Percentiles rank a stretch among this genome's conserved stretches.
These are phyloP conservation scores for Shinisaurus crocodilurus DNA, from an alignment of 2,113 vertebrate genomes.

Conservation along the genomic window DNA sequence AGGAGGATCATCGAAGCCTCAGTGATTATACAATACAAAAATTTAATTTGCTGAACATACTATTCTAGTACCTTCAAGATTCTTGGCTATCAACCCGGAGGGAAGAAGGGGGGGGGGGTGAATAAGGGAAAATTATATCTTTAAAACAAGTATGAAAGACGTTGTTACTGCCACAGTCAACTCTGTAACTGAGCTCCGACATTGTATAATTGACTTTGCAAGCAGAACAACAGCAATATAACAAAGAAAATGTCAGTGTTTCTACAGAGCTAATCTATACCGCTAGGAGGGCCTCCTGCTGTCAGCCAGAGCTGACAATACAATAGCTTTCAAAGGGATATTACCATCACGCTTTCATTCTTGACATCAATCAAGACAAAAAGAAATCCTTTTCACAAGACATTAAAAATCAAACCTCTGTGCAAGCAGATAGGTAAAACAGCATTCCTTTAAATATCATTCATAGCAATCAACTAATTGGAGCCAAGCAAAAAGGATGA, in stretches of 20 bases:
- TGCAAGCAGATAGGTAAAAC: conserved; percentile 77
- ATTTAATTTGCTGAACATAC: conserved; percentile 70
- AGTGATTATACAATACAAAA: conserved; percentile 73
- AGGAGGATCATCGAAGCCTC: conserved; percentile 70
- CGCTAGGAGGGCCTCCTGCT: conserved; percentile 82
- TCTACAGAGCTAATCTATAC: conserved; percentile 84
- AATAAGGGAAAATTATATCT: conserved; percentile 78
- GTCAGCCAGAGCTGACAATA: conserved; percentile 82
- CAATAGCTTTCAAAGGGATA: conserved; percentile 86
- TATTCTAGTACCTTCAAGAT: conserved; percentile 63
- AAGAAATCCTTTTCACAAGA: conserved; percentile 82
- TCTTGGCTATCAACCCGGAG: conserved; percentile 61
- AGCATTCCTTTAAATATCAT: conserved; percentile 76
- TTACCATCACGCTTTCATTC: conserved; percentile 84
- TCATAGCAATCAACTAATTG: conserved; percentile 81
- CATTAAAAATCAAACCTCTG: conserved; percentile 83
- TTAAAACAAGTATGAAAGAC: conserved; percentile 78
- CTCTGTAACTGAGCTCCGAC: conserved; percentile 80
- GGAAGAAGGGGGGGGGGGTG: background rate
- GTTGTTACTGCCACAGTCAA: conserved; percentile 80
- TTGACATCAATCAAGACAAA: conserved; percentile 87
- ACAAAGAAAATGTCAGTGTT: conserved; percentile 85
- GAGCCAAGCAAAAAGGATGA: conserved; percentile 69
- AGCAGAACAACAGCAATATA: conserved; percentile 81
- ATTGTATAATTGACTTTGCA: conserved; percentile 84